A percentile compares a stretch with the other conserved stretches of the same genome.
Conservation (phyloP, 2,888 invertebrate species). For the Eueremaeus valkanovi region DNA sequence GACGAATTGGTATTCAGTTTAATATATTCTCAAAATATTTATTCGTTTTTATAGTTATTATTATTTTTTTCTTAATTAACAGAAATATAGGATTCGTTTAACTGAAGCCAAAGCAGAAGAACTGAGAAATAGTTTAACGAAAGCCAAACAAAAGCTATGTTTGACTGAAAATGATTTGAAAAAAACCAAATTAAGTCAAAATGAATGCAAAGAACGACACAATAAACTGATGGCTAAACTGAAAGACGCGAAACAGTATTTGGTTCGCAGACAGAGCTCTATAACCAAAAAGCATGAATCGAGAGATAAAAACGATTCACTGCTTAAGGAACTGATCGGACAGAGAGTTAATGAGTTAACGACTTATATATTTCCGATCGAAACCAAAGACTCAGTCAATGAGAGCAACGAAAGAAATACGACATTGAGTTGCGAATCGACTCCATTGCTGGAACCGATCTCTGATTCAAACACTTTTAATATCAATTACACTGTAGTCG, state of each 20-base stretch:
- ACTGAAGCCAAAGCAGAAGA: neutral
- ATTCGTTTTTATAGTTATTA: neutral
- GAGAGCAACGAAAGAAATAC: neutral
- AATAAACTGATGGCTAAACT: conserved; percentile 24
- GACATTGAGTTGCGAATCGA: neutral
- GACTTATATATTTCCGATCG: conserved; percentile 40
- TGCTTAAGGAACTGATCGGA: conserved; percentile 16
- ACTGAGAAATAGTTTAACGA: neutral
- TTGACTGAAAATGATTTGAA: neutral
- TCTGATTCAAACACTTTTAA: neutral
- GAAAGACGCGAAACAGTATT: conserved; percentile 12
- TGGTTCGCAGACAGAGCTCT: neutral
- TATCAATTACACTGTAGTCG: conserved; percentile 60
- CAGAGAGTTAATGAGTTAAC: conserved; percentile 39
- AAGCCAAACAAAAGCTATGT: neutral
- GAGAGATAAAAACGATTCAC: neutral
- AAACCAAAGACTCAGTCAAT: conserved; percentile 15
- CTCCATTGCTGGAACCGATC: conserved; percentile 27
- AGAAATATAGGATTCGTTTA: conserved; percentile 13
- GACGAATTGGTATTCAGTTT: conserved; percentile 26
- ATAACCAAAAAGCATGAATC: neutral
- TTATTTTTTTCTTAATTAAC: conserved; percentile 16
- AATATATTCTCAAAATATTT: neutral
- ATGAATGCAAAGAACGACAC: conserved; percentile 7
- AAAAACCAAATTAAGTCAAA: neutral